These are phyloP conservation scores for Diloba caeruleocephala DNA, from an alignment of 2,888 invertebrate species.

Conservation along the genomic window DNA sequence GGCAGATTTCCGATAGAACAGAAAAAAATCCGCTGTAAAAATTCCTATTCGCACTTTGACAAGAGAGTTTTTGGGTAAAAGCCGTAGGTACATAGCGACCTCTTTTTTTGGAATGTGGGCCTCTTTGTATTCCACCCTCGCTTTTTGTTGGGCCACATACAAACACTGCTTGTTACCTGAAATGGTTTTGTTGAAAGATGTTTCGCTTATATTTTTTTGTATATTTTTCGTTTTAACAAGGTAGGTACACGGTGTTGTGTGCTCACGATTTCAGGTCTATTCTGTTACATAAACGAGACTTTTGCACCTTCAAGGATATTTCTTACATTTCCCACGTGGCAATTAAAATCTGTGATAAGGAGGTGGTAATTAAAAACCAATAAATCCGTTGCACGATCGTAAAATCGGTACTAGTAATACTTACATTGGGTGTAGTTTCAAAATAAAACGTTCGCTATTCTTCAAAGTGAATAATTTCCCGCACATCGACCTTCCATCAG, in stretches of 20 bases:
- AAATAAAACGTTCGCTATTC: constrained; percentile 36
- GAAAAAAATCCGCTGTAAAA: constrained; percentile 56
- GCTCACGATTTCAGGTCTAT: not conserved
- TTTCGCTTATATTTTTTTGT: constrained; percentile 38
- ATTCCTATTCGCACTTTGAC: constrained; percentile 64
- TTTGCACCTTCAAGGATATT: not conserved
- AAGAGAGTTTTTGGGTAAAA: constrained; percentile 67
- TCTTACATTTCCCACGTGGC: not conserved
- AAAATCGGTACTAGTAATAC: not conserved
- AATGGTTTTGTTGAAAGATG: constrained; percentile 54
- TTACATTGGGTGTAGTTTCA: not conserved
- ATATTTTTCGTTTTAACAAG: constrained; percentile 21
- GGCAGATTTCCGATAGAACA: constrained; percentile 35
- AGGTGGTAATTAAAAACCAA: constrained; percentile 2
- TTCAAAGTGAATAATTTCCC: constrained; percentile 55
- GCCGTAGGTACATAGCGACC: constrained; percentile 42
- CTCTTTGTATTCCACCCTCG: constrained; percentile 68
- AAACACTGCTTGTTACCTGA: constrained; percentile 63
- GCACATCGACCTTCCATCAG: constrained; percentile 65
- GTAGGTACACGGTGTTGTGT: not conserved
- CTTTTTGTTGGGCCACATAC: constrained; percentile 62
- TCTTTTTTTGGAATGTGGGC: constrained; percentile 58
- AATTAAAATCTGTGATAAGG: not conserved
- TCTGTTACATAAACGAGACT: not conserved
- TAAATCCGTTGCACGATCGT: not conserved